Evolutionary conservation across 2,797 vertebrate species (phyloP).

Genomic region (Anabas testudineus): DNA sequence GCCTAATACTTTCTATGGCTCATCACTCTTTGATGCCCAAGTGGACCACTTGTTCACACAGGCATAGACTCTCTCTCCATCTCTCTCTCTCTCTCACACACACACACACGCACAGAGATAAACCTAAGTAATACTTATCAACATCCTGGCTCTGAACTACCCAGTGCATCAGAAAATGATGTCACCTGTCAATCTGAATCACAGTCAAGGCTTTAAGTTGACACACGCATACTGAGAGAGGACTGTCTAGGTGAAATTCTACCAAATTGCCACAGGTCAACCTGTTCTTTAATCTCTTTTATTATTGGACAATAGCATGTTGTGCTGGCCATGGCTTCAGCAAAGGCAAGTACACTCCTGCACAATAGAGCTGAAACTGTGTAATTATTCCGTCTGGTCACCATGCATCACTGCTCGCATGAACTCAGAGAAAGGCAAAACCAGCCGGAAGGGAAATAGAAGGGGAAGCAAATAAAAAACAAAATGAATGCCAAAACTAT

Average conservation of each 20-base stretch:
- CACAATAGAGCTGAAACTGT: constrained; percentile 61
- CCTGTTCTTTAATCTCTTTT: constrained; percentile 25
- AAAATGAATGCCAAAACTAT: constrained; percentile 38
- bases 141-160: constrained; percentile 28
- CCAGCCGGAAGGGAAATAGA: constrained; percentile 55
- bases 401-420: constrained; percentile 62
- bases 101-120: constrained; percentile 26
- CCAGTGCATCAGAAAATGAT: constrained; percentile 53
- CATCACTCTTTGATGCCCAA: constrained; percentile 71
- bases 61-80: constrained; percentile 2
- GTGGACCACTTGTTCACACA: constrained; percentile 34
- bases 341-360: constrained; percentile 43
- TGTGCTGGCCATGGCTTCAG: constrained; percentile 43
- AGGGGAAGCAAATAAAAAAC: constrained; percentile 41
- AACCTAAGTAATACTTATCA: constrained; percentile 43
- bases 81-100: too few relatives aligned
- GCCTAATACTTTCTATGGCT: constrained; percentile 72
- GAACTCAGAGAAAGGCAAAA: constrained; percentile 57
- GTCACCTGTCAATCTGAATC: constrained; percentile 56
- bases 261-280: constrained; percentile 41
- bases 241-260: constrained; percentile 28
- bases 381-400: constrained; percentile 71
- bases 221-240: neutral
- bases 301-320: constrained; percentile 33
- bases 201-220: constrained; percentile 22